Percentiles rank a stretch among this genome's conserved stretches.
These are phyloP conservation scores for Sorex fumeus DNA, from an alignment of 2,113 vertebrate species.

Conservation along the genomic window DNA sequence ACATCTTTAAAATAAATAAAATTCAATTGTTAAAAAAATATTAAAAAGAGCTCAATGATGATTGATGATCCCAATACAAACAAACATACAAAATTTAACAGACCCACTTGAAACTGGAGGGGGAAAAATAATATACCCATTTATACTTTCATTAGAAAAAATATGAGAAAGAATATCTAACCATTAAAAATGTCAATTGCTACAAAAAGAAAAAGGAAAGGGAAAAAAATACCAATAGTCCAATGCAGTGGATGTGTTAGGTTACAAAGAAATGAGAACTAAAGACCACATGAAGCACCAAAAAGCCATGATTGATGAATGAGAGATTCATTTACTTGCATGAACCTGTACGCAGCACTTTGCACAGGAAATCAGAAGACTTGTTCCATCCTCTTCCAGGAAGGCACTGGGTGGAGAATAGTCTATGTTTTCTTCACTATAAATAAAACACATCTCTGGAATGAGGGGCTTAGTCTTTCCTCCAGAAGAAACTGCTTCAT, in stretches of 20 bases:
- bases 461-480: conserved; percentile 93
- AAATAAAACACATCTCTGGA: conserved; percentile 98
- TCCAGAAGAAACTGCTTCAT: conserved; percentile 71
- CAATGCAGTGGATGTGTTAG: background rate
- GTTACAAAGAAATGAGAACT: background rate
- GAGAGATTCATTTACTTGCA: conserved; percentile 93
- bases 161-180: background rate
- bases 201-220: background rate
- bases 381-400: conserved; percentile 96
- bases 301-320: conserved; percentile 55
- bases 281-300: background rate
- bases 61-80: background rate
- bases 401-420: conserved; percentile 94
- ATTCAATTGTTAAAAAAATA: background rate
- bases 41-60: background rate
- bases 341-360: conserved; percentile 95
- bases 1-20: conserved; percentile 29
- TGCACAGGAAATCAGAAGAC: conserved; percentile 94
- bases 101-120: background rate
- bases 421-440: conserved; percentile 93
- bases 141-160: conserved; percentile 38
- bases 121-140: background rate
- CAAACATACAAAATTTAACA: background rate
- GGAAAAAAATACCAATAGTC: conserved; percentile 14
- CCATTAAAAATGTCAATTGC: conserved; percentile 17